A percentile compares a stretch with the other conserved stretches of the same genome.
Evolutionary conservation across 1,140 invertebrate species (phyloP).

Genomic region (Saccostrea glomerata): DNA sequence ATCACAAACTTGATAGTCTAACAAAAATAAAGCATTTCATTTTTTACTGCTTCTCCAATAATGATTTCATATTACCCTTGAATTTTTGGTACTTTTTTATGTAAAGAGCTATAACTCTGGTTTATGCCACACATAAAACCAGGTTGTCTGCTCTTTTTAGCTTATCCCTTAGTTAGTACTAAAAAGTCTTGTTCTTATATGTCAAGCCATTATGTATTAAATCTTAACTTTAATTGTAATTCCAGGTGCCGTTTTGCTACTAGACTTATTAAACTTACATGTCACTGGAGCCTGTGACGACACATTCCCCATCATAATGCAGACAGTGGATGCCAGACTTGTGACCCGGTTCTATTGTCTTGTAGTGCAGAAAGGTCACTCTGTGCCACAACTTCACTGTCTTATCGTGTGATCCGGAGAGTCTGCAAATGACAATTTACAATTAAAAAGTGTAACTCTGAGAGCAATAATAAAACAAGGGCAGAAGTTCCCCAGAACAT

Average conservation of each 20-base stretch:
- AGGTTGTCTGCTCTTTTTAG: neutral
- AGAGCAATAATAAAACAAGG: no score
- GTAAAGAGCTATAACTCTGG: neutral
- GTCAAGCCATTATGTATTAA: neutral
- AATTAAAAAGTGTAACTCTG: no score
- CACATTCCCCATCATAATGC: conserved; percentile 62
- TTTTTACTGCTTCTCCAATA: no score
- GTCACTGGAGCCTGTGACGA: conserved; percentile 66
- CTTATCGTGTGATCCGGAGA: conserved; percentile 69
- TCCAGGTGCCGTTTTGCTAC: no score
- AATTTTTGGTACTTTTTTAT: neutral
- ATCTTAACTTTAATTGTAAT: neutral
- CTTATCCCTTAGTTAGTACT: neutral
- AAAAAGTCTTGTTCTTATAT: no score
- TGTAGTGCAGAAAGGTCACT: conserved; percentile 61
- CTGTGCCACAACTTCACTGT: conserved; percentile 71
- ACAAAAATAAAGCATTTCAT: no score
- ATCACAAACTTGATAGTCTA: no score
- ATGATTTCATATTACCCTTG: no score
- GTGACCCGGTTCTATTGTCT: conserved; percentile 64
- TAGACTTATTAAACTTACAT: conserved; percentile 60
- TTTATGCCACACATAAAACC: neutral
- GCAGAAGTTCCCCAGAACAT: no score
- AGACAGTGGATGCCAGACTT: conserved; percentile 63
- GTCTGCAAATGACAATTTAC: conserved; percentile 51